A percentile compares a stretch with the other conserved stretches of the same genome.
Evolutionary conservation across 2,797 vertebrate species (phyloP).

Genomic region (Thripadectes ignobilis): DNA sequence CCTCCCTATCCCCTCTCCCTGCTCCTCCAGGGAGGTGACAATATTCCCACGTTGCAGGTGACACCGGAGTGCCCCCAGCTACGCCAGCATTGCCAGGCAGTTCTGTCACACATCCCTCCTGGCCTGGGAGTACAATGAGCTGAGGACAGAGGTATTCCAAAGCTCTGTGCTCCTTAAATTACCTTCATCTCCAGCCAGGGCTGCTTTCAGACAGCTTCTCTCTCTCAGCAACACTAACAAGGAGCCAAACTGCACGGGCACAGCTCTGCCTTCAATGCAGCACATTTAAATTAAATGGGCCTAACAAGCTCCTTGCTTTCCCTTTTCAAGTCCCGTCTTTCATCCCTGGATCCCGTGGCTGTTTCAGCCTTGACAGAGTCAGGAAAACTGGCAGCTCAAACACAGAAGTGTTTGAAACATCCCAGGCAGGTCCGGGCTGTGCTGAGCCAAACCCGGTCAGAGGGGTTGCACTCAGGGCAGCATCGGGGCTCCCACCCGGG

Average conservation of each 20-base stretch:
- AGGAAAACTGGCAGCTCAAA: neutral
- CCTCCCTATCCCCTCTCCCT: too few species aligned
- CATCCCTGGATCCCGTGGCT: neutral
- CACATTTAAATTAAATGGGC: neutral
- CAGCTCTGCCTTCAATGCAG: neutral
- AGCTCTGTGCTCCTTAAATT: neutral
- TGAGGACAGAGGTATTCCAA: neutral
- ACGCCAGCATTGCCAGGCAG: neutral
- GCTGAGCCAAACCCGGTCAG: neutral
- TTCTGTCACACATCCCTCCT: neutral
- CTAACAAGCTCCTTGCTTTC: neutral
- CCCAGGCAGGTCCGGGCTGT: neutral
- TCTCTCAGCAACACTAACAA: neutral
- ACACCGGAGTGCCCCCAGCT: neutral
- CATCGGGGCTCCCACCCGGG: too few species aligned
- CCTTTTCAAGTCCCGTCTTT: neutral
- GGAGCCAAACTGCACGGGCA: neutral
- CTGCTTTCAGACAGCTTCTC: neutral
- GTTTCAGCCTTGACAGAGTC: neutral
- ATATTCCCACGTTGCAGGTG: neutral
- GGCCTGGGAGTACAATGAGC: neutral
- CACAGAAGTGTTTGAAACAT: neutral
- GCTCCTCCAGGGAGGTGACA: neutral
- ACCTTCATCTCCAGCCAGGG: slow-evolving; percentile 1
- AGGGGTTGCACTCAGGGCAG: too few species aligned